Evolutionary conservation across 2,113 vertebrate species (phyloP).

Genomic region (Delphinus delphis): DNA sequence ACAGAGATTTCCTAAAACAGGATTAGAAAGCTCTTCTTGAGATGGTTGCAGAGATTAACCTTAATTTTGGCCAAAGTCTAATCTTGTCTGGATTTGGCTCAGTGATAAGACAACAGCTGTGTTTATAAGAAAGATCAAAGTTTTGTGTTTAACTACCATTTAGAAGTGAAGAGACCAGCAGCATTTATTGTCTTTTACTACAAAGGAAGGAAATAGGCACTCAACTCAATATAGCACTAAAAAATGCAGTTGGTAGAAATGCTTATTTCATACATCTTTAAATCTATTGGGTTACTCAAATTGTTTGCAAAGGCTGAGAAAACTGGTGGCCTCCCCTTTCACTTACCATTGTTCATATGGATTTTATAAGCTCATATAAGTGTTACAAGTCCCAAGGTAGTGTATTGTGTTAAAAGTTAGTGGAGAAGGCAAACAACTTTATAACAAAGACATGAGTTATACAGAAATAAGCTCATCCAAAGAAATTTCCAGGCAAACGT

Average conservation of each 20-base stretch:
- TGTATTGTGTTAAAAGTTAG: slow-evolving; percentile 71
- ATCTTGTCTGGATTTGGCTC: slow-evolving; percentile 55
- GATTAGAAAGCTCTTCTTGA: slow-evolving; percentile 64
- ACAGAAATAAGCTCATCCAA: slow-evolving; percentile 73
- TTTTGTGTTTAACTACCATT: slow-evolving; percentile 53
- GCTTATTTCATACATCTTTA: slow-evolving; percentile 45
- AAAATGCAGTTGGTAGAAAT: slow-evolving; percentile 43
- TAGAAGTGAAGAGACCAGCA: slow-evolving; percentile 60
- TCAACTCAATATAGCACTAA: background rate
- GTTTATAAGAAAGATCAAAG: slow-evolving; percentile 68
- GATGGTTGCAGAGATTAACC: slow-evolving; percentile 61
- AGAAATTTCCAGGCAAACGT: slow-evolving; percentile 77
- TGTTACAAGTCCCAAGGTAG: slow-evolving; percentile 63
- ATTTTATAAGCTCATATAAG: slow-evolving; percentile 66
- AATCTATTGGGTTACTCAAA: slow-evolving; percentile 43
- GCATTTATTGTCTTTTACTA: slow-evolving; percentile 55
- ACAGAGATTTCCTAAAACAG: slow-evolving; percentile 65
- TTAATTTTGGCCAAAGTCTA: slow-evolving; percentile 54
- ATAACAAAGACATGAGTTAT: slow-evolving; percentile 68
- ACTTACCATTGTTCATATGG: background rate
- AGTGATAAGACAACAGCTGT: slow-evolving; percentile 50
- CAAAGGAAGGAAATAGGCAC: slow-evolving; percentile 46
- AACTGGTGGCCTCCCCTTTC: slow-evolving; percentile 61
- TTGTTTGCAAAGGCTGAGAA: slow-evolving; percentile 58
- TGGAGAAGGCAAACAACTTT: slow-evolving; percentile 67